Percentiles rank a stretch among this genome's conserved stretches.
phyloP scores from a whole-genome alignment of 1,140 invertebrate species.

The Heterodera carotae region DNA sequence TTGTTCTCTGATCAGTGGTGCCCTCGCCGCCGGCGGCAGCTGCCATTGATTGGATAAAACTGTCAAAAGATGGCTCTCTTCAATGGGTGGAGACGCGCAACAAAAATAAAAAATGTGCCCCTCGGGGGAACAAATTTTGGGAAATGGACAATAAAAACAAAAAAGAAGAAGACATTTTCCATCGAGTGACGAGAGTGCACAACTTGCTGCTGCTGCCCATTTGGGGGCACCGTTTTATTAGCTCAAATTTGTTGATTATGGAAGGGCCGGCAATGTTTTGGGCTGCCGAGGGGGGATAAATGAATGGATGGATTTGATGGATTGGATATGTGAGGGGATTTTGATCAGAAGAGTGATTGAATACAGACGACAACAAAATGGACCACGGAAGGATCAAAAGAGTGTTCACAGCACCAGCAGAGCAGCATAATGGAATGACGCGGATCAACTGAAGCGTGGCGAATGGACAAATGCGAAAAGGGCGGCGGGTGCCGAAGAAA shows the following conservation, averaged over 20 bases:
- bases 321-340: neutral
- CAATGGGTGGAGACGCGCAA: slow-evolving; percentile 10
- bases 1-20: neutral
- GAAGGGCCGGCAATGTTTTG: too few species aligned
- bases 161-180: neutral
- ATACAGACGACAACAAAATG: neutral
- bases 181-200: neutral
- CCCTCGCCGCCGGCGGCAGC: too few species aligned
- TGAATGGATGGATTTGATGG: too few species aligned
- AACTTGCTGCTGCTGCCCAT: neutral
- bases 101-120: too few species aligned
- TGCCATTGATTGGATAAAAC: slow-evolving; percentile 22
- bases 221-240: neutral
- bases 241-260: too few species aligned
- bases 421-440: neutral
- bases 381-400: neutral
- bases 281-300: too few species aligned
- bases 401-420: too few species aligned
- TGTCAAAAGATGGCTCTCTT: slow-evolving; percentile 49
- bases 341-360: neutral
- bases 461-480: neutral
- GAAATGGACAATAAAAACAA: too few species aligned
- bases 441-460: neutral
- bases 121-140: too few species aligned
- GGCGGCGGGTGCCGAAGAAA: too few species aligned